phyloP scores from a whole-genome alignment of 2,113 vertebrate species.

The Cynopterus brachyotis region DNA sequence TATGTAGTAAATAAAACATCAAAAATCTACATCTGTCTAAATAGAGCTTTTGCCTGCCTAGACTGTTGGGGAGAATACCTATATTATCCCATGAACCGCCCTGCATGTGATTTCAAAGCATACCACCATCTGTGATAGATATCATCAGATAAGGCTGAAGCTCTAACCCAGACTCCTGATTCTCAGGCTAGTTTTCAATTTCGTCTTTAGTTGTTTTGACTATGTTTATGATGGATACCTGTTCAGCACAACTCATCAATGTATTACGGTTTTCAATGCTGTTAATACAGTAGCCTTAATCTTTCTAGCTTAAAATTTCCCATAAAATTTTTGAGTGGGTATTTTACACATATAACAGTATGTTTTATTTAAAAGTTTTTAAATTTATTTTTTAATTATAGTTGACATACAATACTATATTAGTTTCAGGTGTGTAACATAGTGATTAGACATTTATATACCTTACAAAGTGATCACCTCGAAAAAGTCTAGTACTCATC shows the following conservation, averaged over 20 bases:
- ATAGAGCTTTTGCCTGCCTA: neutral
- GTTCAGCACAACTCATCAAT: neutral
- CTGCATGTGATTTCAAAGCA: neutral
- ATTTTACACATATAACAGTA: neutral
- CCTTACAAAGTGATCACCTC: neutral
- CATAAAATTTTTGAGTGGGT: neutral
- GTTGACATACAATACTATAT: neutral
- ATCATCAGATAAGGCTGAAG: neutral
- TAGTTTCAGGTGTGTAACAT: neutral
- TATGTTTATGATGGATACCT: neutral
- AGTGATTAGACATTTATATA: neutral
- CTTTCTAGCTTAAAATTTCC: slow-evolving; percentile 21
- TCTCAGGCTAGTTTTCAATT: neutral
- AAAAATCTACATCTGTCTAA: neutral
- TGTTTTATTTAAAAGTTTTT: neutral
- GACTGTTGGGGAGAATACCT: neutral
- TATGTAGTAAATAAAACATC: neutral
- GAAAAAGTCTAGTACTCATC: neutral
- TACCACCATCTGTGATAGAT: neutral
- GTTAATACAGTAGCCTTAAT: neutral
- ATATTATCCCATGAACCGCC: neutral
- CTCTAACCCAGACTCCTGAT: neutral
- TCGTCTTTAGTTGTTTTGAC: slow-evolving; percentile 31
- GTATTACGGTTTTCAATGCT: neutral
- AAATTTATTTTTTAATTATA: neutral